These are phyloP conservation scores for Formica exsecta DNA, from an alignment of 1,140 invertebrate species.

Conservation along the genomic window DNA sequence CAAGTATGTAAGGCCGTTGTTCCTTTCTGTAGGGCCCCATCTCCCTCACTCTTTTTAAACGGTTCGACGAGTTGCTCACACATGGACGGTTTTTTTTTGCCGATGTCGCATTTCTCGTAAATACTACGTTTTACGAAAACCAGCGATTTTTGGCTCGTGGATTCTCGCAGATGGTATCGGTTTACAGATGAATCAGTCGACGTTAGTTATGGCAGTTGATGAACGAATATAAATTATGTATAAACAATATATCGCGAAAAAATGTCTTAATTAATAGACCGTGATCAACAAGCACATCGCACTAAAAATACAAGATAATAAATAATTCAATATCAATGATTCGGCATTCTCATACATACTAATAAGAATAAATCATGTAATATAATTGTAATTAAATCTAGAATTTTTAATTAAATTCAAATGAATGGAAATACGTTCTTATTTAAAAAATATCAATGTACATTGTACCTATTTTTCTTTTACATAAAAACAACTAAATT, in stretches of 20 bases:
- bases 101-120: conserved; percentile 50
- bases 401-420: neutral
- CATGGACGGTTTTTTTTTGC: conserved; percentile 40
- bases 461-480: neutral
- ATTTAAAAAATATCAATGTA: neutral
- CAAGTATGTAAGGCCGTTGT: conserved; percentile 77
- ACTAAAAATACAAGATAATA: neutral
- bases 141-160: conserved; percentile 1
- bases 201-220: neutral
- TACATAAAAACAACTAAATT: neutral
- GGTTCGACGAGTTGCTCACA: conserved; percentile 42
- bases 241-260: neutral
- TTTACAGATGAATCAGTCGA: neutral
- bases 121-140: conserved; percentile 23
- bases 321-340: neutral
- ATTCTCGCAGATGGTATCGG: conserved; percentile 1
- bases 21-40: conserved; percentile 40
- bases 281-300: neutral
- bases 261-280: neutral
- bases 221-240: neutral
- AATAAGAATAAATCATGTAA: neutral
- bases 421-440: neutral
- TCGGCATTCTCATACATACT: too few relatives aligned
- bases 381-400: neutral
- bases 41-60: conserved; percentile 59